Evolutionary conservation across 2,888 invertebrate species (phyloP).

Genomic region (Molanna angustata): DNA sequence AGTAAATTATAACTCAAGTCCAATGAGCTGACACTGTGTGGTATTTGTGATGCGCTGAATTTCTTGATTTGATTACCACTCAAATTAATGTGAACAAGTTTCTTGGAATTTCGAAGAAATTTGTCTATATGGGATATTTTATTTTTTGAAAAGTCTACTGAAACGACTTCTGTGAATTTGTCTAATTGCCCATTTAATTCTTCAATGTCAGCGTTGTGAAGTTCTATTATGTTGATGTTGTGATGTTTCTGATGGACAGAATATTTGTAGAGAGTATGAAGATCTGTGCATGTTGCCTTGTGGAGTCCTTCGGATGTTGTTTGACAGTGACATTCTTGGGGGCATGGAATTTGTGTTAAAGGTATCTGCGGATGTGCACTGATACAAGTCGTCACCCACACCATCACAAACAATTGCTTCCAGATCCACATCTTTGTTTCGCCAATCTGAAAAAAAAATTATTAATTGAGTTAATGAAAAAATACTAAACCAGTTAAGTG

Average conservation of each 20-base stretch:
- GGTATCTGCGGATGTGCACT: not conserved
- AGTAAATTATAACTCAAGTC: conserved; percentile 63
- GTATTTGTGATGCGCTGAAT: conserved; percentile 53
- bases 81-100: conserved; percentile 58
- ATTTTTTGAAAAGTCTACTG: conserved; percentile 63
- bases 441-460: conserved; percentile 19
- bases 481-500: too few species aligned
- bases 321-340: conserved; percentile 56
- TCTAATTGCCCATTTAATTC: conserved; percentile 57
- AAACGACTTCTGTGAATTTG: conserved; percentile 58
- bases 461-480: not conserved
- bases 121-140: conserved; percentile 57
- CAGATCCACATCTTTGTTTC: conserved; percentile 13
- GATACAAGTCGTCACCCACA: conserved; percentile 40
- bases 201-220: conserved; percentile 61
- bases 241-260: conserved; percentile 51
- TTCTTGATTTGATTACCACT: conserved; percentile 59
- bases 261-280: conserved; percentile 73
- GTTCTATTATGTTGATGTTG: conserved; percentile 57
- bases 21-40: conserved; percentile 58
- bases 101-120: conserved; percentile 56
- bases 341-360: conserved; percentile 40
- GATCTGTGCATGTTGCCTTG: conserved; percentile 62
- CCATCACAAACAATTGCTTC: conserved; percentile 35
- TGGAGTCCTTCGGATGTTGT: conserved; percentile 67